Percentiles rank a stretch among this genome's conserved stretches.
Conservation (phyloP, 2,888 invertebrate species). For the Allophyes oxyacanthae region DNA sequence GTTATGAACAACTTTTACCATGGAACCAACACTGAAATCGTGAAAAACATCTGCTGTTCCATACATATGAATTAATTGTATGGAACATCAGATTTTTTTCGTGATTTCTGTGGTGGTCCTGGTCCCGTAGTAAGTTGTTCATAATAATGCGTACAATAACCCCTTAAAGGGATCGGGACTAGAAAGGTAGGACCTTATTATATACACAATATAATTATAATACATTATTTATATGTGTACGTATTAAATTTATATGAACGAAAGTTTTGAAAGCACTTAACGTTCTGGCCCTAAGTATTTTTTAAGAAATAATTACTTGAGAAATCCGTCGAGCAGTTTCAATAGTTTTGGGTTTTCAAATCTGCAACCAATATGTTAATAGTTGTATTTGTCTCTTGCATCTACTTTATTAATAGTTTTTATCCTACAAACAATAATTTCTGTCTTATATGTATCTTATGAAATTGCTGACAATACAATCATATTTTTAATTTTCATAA, state of each 20-base stretch:
- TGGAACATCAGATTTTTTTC: too few species aligned
- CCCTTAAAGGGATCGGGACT: too few species aligned
- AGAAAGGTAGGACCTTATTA: too few species aligned
- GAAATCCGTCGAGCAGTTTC: not conserved
- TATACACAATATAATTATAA: slow-evolving; percentile 26
- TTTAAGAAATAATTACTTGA: too few species aligned
- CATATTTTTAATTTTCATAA: slow-evolving; percentile 4
- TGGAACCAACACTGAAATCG: too few species aligned
- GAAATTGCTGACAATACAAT: slow-evolving; percentile 1
- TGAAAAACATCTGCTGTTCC: too few species aligned
- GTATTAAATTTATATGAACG: slow-evolving; percentile 29
- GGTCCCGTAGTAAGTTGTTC: too few species aligned
- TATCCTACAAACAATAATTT: too few species aligned
- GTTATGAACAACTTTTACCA: too few species aligned
- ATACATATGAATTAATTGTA: too few species aligned
- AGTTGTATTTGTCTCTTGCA: not conserved
- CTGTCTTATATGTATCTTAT: slow-evolving; percentile 6
- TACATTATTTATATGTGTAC: slow-evolving; percentile 33
- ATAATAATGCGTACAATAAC: too few species aligned
- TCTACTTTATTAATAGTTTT: not conserved
- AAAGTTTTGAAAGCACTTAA: slow-evolving; percentile 27
- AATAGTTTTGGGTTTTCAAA: slow-evolving; percentile 1
- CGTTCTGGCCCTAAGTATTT: not conserved
- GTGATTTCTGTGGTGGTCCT: too few species aligned
- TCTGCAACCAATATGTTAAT: not conserved